Base-by-base conservation (phyloP, 2,113 vertebrate species). In the Merops nubicus region DNA sequence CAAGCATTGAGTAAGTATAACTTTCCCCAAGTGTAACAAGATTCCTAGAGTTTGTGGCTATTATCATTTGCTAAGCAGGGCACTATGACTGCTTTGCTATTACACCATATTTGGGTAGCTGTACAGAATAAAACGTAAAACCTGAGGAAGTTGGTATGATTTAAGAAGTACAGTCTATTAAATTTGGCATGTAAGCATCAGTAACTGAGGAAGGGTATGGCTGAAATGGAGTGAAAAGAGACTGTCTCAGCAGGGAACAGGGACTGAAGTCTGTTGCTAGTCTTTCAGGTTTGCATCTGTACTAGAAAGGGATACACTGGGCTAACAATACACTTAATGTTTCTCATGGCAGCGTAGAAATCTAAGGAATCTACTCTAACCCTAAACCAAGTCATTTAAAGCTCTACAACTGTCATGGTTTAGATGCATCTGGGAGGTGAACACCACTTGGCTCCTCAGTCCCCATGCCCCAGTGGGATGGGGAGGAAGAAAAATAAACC, bases 211-310 rank as follows among this genome's bases (percentile, higher is more conserved):
- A 48, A 80, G 29, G 33, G 12, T 21, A 7, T 14, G 14, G 25
- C 0, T 1, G 6, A 68, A 63, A 45, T 12, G 6, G 6, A 17
- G 11, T 9, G 42, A 40, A 86, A 68, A 25, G 4, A 8, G 3
- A 34, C 54, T 38, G 9, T 60, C 22, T 70, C 26, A 47, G 36
- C 38, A 85, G 62, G n/a, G 56, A 80, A 80, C 9, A 28, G 29
- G 4, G 12, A 62, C 5, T 33, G 8, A 63, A 59, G 11, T 48
- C 18, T 56, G 34, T 23, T 64, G 11, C 12, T 69, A 22, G 22
- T 12, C 36, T 74, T 81, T 77, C 15, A 74, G 8, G 14, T 62
- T 64, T 72, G 2, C 7, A 13, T 56, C 23, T 51, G 10, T 77
- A 5, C 29, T 42, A 43, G 19, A 40, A 33, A 70, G 15, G 6